Evolutionary conservation across 1,140 invertebrate genomes (phyloP).

Genomic region (Drosophila persimilis): DNA sequence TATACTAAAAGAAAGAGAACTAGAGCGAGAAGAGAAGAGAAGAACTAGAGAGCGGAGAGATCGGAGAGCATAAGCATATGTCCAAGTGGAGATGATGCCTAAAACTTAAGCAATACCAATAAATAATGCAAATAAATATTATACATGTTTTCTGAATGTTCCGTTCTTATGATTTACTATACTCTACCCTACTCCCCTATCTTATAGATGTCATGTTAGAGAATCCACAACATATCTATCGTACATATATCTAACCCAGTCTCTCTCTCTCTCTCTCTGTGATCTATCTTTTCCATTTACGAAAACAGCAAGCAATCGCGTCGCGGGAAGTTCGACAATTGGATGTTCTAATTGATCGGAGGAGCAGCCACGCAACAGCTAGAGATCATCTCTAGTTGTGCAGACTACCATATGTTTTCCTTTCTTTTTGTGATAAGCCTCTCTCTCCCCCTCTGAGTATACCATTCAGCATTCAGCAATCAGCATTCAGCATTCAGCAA

Average conservation of each 20-base stretch:
- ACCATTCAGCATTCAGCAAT: slow-evolving; percentile 44
- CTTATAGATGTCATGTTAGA: slow-evolving; percentile 35
- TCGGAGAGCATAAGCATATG: slow-evolving; percentile 11
- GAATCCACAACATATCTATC: slow-evolving; percentile 42
- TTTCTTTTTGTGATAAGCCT: slow-evolving; percentile 69
- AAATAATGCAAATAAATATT: slow-evolving; percentile 75
- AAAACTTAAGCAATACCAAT: slow-evolving; percentile 65
- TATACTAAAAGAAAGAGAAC: slow-evolving; percentile 43
- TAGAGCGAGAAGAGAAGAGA: slow-evolving; percentile 3
- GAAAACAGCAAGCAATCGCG: slow-evolving; percentile 71
- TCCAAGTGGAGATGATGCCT: slow-evolving; percentile 67
- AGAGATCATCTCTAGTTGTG: too few species aligned
- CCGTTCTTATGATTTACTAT: slow-evolving; percentile 13
- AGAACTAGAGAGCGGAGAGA: slow-evolving; percentile 4
- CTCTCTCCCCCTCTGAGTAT: neutral
- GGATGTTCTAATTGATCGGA: slow-evolving; percentile 70
- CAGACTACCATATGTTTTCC: slow-evolving; percentile 31
- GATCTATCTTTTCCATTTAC: slow-evolving; percentile 51
- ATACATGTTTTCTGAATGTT: slow-evolving; percentile 51
- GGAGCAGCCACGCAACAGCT: slow-evolving; percentile 5
- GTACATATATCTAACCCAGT: too few species aligned
- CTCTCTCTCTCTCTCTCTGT: slow-evolving; percentile 1
- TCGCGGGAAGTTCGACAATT: slow-evolving; percentile 80
- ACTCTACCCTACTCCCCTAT: slow-evolving; percentile 3
- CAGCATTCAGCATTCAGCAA: slow-evolving; percentile 46